These are phyloP conservation scores for Anolis carolinensis DNA, from an alignment of 2,113 vertebrate species.

Conservation along the genomic window DNA sequence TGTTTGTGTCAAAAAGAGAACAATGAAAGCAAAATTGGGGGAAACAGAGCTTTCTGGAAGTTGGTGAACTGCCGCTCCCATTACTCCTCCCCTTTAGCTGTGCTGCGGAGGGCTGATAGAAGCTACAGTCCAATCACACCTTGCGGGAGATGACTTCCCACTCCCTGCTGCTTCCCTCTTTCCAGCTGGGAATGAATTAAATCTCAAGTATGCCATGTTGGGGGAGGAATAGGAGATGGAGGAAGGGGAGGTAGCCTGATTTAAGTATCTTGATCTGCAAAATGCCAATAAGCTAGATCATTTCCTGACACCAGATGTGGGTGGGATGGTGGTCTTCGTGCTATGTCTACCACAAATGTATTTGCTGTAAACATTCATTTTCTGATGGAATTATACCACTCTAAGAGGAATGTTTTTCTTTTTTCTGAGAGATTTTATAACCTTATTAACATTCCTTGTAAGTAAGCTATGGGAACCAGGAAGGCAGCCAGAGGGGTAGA, in stretches of 20 bases:
- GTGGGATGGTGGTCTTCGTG: background rate
- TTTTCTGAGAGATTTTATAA: constrained; percentile 17
- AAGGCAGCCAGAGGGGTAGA: constrained; percentile 11
- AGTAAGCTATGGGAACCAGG: constrained; percentile 23
- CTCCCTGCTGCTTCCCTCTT: background rate
- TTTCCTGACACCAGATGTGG: background rate
- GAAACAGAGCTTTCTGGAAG: background rate
- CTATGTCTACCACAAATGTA: background rate
- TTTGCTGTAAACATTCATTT: background rate
- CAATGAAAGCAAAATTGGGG: background rate
- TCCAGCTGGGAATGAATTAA: background rate
- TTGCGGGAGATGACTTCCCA: background rate
- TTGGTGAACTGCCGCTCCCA: background rate
- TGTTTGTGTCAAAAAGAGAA: background rate
- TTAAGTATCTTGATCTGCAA: background rate
- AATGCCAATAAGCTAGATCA: background rate
- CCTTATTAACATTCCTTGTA: constrained; percentile 27
- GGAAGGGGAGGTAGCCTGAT: background rate
- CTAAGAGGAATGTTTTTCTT: constrained; percentile 1
- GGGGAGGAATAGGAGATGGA: background rate
- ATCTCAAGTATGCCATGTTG: background rate
- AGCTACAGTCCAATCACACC: too few relatives aligned
- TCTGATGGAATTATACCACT: background rate
- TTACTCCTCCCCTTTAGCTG: too few relatives aligned
- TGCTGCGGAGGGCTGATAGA: too few relatives aligned